A percentile compares a stretch with the other conserved stretches of the same genome.
These are phyloP conservation scores for Lasiurus borealis DNA, from an alignment of 2,113 vertebrate species.

Conservation along the genomic window DNA sequence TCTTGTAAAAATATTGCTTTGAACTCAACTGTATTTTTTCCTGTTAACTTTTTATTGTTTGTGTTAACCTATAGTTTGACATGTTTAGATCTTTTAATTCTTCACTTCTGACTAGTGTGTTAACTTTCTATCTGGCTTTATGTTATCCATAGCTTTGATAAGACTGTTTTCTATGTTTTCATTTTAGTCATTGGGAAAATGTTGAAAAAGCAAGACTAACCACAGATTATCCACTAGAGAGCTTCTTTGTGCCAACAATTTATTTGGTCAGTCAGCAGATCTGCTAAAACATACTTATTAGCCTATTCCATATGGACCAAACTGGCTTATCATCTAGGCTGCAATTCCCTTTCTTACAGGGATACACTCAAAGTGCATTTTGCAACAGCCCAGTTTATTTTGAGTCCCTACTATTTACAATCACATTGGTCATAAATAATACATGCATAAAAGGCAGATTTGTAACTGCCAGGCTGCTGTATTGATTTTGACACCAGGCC, in stretches of 20 bases:
- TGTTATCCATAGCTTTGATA: not conserved
- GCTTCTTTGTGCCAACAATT: not conserved
- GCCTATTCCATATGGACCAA: not conserved
- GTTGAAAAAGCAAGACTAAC: not conserved
- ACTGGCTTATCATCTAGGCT: not conserved
- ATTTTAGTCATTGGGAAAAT: constrained; percentile 3
- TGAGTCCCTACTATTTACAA: not conserved
- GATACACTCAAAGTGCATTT: not conserved
- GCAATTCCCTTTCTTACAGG: not conserved
- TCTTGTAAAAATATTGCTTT: not conserved
- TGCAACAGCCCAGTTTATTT: not conserved
- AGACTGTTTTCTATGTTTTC: not conserved
- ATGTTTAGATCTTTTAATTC: not conserved
- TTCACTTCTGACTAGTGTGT: not conserved
- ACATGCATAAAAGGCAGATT: not conserved
- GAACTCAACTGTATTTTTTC: not conserved
- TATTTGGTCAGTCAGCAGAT: not conserved
- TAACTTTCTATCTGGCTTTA: not conserved
- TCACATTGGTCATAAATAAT: not conserved
- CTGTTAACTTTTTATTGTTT: not conserved
- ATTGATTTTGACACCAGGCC: constrained; percentile 16
- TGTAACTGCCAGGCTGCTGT: not conserved
- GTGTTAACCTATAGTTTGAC: not conserved
- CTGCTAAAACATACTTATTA: not conserved
- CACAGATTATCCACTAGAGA: not conserved